A percentile compares a stretch with the other conserved stretches of the same genome.
Evolutionary conservation across 1,140 invertebrate species (phyloP).

Genomic region (Lutraria rhynchaena): DNA sequence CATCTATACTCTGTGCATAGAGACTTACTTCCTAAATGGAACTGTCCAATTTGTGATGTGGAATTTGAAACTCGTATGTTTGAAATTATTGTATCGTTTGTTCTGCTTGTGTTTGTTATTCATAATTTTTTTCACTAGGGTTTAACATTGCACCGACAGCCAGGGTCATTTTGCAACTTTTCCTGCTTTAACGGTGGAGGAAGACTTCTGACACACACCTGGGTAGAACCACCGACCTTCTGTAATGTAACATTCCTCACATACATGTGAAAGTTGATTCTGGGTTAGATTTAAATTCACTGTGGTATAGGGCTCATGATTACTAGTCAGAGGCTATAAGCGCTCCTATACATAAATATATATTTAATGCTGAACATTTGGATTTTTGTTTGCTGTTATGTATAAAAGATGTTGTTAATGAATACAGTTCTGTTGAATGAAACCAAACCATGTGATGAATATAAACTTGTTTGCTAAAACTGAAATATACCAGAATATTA

Average conservation of each 20-base stretch:
- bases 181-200: too few species aligned
- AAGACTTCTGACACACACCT: too few species aligned
- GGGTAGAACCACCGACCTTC: too few species aligned
- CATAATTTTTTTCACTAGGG: too few species aligned
- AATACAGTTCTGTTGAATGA: neutral
- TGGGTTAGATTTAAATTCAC: too few species aligned
- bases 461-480: too few species aligned
- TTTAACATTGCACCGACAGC: too few species aligned
- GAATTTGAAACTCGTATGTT: conserved; percentile 26
- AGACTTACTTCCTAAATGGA: neutral
- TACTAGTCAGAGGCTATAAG: too few species aligned
- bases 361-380: neutral
- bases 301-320: too few species aligned
- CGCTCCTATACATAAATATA: neutral
- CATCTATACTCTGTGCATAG: conserved; percentile 23
- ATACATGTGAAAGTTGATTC: too few species aligned
- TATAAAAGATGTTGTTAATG: neutral
- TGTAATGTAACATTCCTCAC: neutral
- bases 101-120: neutral
- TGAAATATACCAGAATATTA: too few species aligned
- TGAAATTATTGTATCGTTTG: neutral
- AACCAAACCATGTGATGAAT: neutral
- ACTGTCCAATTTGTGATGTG: conserved; percentile 17
- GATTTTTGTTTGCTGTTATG: neutral
- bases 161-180: too few species aligned